Evolutionary conservation across 2,888 invertebrate genomes (phyloP).

Genomic region (Chymomyza amoena): DNA sequence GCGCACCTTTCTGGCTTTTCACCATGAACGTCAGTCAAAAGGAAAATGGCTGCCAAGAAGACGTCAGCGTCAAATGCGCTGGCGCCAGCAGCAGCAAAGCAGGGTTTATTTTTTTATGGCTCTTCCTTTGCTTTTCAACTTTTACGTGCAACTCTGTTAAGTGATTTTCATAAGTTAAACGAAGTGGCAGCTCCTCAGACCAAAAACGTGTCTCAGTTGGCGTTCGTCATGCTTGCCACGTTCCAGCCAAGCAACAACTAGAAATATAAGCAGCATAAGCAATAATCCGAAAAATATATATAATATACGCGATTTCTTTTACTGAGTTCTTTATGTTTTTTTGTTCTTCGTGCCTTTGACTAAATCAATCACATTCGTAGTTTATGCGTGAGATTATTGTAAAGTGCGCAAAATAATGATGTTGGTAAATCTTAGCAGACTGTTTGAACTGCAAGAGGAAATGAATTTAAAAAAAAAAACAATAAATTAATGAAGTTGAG

Average conservation of each 20-base stretch:
- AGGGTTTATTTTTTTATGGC: constrained; percentile 1
- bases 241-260: not conserved
- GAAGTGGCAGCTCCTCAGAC: constrained; percentile 52
- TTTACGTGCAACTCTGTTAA: constrained; percentile 53
- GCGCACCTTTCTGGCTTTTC: constrained; percentile 22
- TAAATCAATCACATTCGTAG: not conserved
- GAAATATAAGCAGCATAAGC: not conserved
- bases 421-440: no score
- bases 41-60: constrained; percentile 37
- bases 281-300: not conserved
- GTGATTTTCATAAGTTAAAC: constrained; percentile 72
- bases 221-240: constrained; percentile 8
- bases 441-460: not conserved
- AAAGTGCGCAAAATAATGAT: not conserved
- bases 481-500: no score
- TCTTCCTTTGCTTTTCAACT: constrained; percentile 12
- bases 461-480: no score
- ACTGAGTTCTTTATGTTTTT: constrained; percentile 17
- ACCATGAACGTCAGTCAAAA: constrained; percentile 23
- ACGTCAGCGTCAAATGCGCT: not conserved
- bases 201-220: not conserved
- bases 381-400: not conserved
- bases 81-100: not conserved
- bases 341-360: not conserved
- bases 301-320: not conserved